These are phyloP conservation scores for Deroptyus accipitrinus DNA, from an alignment of 2,113 vertebrate genomes.

Conservation along the genomic window DNA sequence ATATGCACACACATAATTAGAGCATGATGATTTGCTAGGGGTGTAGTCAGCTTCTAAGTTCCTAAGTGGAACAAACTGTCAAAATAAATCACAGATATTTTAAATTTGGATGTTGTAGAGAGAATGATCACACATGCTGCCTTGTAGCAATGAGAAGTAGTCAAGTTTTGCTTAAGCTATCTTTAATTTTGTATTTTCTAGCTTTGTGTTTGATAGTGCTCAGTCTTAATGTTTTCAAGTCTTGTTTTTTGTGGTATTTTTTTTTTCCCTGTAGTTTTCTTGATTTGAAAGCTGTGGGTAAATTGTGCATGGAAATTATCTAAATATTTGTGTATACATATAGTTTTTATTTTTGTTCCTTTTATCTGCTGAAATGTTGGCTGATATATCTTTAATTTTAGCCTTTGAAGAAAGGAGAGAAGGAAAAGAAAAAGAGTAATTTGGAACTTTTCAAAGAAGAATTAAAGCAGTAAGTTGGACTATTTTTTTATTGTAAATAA, in stretches of 20 bases:
- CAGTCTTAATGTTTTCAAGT: slow-evolving; percentile 46
- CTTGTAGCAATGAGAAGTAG: not conserved
- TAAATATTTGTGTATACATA: not conserved
- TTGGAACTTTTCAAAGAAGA: slow-evolving; percentile 99
- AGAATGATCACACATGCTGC: not conserved
- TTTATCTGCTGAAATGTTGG: slow-evolving; percentile 54
- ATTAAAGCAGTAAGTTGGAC: slow-evolving; percentile 90
- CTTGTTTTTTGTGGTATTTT: not conserved
- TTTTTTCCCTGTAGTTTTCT: not conserved
- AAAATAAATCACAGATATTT: not conserved
- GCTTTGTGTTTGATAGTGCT: slow-evolving; percentile 30
- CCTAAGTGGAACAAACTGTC: not conserved
- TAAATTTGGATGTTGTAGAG: not conserved
- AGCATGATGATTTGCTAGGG: not conserved
- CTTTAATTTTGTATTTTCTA: not conserved
- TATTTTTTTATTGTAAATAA: not conserved
- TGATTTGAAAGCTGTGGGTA: slow-evolving; percentile 41
- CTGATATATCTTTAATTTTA: slow-evolving; percentile 72
- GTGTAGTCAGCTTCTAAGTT: not conserved
- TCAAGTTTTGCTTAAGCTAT: not conserved
- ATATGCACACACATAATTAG: not conserved
- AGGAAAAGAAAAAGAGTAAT: slow-evolving; percentile 99
- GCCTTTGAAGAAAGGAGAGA: slow-evolving; percentile 91
- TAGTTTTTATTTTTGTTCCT: not conserved
- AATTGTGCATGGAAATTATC: slow-evolving; percentile 46